Conservation (phyloP, 2,888 invertebrate genomes). For the Meghimatium bilineatum region DNA sequence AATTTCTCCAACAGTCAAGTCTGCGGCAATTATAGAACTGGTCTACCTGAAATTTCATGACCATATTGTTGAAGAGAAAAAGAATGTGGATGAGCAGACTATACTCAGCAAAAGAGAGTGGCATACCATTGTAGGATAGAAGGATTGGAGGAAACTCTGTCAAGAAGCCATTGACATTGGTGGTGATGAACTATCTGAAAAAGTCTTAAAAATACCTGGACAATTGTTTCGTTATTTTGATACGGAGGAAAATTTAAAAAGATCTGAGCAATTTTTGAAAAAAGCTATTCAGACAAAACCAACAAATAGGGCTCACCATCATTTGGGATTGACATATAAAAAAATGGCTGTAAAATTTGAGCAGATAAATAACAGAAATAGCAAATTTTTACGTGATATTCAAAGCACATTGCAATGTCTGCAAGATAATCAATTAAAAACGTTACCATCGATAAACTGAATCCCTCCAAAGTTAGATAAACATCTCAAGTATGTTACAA, state of each 20-base stretch:
- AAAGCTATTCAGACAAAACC: neutral
- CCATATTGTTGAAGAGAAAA: neutral
- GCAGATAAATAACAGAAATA: neutral
- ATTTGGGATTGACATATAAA: neutral
- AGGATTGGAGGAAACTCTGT: neutral
- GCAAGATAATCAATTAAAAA: too few species aligned
- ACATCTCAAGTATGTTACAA: neutral
- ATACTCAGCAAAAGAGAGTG: neutral
- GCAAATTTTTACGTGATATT: neutral
- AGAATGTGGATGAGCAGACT: neutral
- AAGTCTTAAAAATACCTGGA: constrained; percentile 14
- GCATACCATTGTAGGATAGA: neutral
- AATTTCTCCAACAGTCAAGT: neutral
- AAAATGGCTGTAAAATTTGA: neutral
- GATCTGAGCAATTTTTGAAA: neutral
- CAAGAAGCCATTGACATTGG: neutral
- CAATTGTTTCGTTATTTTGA: constrained; percentile 6
- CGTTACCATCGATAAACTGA: neutral
- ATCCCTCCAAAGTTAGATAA: neutral
- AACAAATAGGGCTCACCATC: neutral
- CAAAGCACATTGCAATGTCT: neutral
- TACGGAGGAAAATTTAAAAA: neutral
- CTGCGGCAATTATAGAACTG: constrained; percentile 5
- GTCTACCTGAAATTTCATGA: neutral
- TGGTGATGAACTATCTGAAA: neutral